A percentile compares a stretch with the other conserved stretches of the same genome.
phyloP scores from a whole-genome alignment of 2,888 invertebrate genomes.

The Drosophila emarginata region DNA sequence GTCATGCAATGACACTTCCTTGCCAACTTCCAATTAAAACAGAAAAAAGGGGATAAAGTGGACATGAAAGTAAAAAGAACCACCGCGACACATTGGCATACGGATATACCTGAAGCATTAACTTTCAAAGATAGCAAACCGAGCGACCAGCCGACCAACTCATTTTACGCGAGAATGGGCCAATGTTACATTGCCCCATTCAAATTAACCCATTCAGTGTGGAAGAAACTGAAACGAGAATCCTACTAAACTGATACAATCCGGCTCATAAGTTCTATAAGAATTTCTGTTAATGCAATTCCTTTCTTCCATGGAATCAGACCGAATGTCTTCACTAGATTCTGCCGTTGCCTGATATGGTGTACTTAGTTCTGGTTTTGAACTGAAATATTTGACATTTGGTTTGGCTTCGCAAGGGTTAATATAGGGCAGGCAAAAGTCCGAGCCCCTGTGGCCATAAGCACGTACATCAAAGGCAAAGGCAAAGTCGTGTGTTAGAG shows the following conservation, averaged over 20 bases:
- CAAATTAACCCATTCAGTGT: neutral
- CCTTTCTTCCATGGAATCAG: neutral
- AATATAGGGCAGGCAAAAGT: neutral
- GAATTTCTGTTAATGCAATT: neutral
- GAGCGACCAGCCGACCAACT: neutral
- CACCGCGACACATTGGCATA: neutral
- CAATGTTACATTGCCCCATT: neutral
- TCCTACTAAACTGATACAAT: no score
- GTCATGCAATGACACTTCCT: conserved; percentile 57
- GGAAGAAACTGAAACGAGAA: neutral
- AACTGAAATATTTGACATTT: neutral
- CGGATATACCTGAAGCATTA: neutral
- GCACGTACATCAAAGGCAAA: conserved; percentile 16
- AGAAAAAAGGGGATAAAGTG: neutral
- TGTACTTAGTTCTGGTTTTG: no score
- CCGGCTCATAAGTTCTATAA: neutral
- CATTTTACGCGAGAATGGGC: neutral
- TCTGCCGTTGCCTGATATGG: no score
- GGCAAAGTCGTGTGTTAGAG: conserved; percentile 2
- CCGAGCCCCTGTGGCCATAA: conserved; percentile 9
- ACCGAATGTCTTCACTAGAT: neutral
- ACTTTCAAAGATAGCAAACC: neutral
- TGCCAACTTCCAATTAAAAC: conserved; percentile 62
- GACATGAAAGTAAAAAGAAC: neutral
- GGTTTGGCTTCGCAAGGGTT: conserved; percentile 14